Conservation (phyloP, 2,113 vertebrate genomes). For the Danionella cerebrum region DNA sequence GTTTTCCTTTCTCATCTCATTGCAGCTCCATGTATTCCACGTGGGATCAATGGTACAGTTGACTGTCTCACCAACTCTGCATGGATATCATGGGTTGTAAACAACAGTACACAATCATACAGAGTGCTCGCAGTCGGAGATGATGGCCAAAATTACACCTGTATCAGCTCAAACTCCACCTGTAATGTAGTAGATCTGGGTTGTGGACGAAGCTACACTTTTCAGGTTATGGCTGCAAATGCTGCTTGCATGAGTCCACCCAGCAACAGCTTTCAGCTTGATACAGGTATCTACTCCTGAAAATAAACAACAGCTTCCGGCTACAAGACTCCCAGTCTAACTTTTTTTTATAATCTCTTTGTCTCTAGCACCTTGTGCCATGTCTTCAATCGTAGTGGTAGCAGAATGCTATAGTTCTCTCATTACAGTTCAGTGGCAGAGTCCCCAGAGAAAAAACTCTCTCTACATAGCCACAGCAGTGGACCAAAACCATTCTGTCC, state of each 20-base stretch:
- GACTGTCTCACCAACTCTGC: slow-evolving; percentile 59
- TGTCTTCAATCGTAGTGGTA: slow-evolving; percentile 44
- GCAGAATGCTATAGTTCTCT: slow-evolving; percentile 51
- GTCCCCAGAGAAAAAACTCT: not conserved
- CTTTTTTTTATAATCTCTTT: not conserved
- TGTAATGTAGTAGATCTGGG: slow-evolving; percentile 57
- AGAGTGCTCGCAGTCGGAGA: slow-evolving; percentile 45
- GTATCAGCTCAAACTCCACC: slow-evolving; percentile 47
- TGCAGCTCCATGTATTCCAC: slow-evolving; percentile 58
- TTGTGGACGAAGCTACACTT: slow-evolving; percentile 55
- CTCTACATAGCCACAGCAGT: slow-evolving; percentile 54
- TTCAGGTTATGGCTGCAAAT: slow-evolving; percentile 52
- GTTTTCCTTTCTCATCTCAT: not conserved
- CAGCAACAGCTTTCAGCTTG: slow-evolving; percentile 44
- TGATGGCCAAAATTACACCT: slow-evolving; percentile 36
- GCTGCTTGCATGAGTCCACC: slow-evolving; percentile 49
- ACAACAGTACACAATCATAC: slow-evolving; percentile 45
- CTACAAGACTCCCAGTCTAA: not conserved
- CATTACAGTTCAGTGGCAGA: slow-evolving; percentile 52
- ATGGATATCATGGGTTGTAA: slow-evolving; percentile 51
- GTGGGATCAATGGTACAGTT: slow-evolving; percentile 39
- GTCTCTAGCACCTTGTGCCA: slow-evolving; percentile 54
- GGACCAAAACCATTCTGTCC: slow-evolving; percentile 38
- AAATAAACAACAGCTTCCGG: not conserved
- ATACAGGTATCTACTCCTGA: slow-evolving; percentile 48